Evolutionary conservation across 2,888 invertebrate species (phyloP), one percentile per base, ranked within the genome.

Genomic region (Synanthedon formicaeformis): DNA sequence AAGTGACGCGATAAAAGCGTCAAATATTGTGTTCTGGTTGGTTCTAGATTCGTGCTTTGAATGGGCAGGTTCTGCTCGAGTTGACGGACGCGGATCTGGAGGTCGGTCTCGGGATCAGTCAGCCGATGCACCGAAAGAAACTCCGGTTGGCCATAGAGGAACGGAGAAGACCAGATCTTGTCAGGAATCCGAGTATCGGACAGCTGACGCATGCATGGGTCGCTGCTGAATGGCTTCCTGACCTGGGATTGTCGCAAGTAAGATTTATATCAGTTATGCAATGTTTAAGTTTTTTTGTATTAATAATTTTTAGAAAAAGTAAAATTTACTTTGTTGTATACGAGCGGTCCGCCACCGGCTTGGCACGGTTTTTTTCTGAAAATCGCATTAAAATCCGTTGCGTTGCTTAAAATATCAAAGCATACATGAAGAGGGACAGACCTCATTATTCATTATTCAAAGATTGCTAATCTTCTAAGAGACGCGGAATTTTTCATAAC

Each of bases 121-220:
- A 97, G 88, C 94, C 96, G 48, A 94, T 98, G 91, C 97, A 98
- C 77, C 90, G 96, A 66, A 96, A 96, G 83, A 98, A 98, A 77
- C 87, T 98, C 57, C 90, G 97, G 51, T 89, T 98, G 64, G 97
- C 97, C 53, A 96, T 98, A 60, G 97, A 98, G 74, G 97, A 97
- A 78, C 93, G 96, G 61, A 88, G 97, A 52, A 92, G 96, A 61
- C 96, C 97, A 0, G 92, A 94, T 62, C 89, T 95, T 61, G 94
- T 96, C 68, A 91, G 96, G 62, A 96, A 96, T 82, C 95, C 96
- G 1, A 93, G 92, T 69, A 95, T 96, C 63, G 93, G 94, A 11
- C 94, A 94, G 69, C 89, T 97, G 57, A 94, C 94, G 51, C 96
- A 97, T 78, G 95, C 95, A 14, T 98, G 97, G 97, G 96, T 97